Percentiles rank a stretch among this genome's conserved stretches.
phyloP scores from a whole-genome alignment of 2,113 vertebrate species.

The Xyliphius kryptos region DNA sequence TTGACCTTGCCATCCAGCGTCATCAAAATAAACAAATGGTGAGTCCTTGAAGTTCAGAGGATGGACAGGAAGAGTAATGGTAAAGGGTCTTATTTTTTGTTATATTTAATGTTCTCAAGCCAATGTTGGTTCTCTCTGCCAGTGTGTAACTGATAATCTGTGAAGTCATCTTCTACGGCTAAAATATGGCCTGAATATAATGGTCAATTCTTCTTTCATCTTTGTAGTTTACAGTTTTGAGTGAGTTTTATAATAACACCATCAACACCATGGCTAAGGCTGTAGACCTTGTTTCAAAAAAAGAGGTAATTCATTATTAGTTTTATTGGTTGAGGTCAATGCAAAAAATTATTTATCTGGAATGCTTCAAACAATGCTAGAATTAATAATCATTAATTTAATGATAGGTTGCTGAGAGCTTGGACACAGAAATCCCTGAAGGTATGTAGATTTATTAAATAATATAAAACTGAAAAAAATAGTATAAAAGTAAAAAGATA shows the following conservation, averaged over 20 bases:
- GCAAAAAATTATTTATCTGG: too few species aligned
- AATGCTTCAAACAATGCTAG: too few species aligned
- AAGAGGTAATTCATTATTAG: conserved; percentile 48
- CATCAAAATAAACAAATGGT: conserved; percentile 79
- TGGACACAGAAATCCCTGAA: too few species aligned
- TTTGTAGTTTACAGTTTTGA: conserved; percentile 51
- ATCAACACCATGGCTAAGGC: conserved; percentile 49
- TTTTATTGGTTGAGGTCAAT: too few species aligned
- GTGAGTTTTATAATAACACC: conserved; percentile 48
- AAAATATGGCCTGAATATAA: too few species aligned
- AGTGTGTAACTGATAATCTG: too few species aligned
- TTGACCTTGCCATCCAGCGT: conserved; percentile 71
- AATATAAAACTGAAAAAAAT: too few species aligned
- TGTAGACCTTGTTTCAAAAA: conserved; percentile 47
- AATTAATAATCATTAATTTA: too few species aligned
- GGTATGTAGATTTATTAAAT: too few species aligned
- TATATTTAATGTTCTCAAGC: not conserved
- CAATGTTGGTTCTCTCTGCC: too few species aligned
- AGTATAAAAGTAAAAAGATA: too few species aligned
- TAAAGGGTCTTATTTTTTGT: not conserved
- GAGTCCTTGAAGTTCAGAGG: conserved; percentile 36
- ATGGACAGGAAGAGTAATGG: not conserved
- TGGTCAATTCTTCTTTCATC: conserved; percentile 28
- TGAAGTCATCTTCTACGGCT: not conserved
- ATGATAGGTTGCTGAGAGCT: too few species aligned